Base-by-base conservation (phyloP, 64 coral and sea anemone genomes). In the Pachyseris speciosa region DNA sequence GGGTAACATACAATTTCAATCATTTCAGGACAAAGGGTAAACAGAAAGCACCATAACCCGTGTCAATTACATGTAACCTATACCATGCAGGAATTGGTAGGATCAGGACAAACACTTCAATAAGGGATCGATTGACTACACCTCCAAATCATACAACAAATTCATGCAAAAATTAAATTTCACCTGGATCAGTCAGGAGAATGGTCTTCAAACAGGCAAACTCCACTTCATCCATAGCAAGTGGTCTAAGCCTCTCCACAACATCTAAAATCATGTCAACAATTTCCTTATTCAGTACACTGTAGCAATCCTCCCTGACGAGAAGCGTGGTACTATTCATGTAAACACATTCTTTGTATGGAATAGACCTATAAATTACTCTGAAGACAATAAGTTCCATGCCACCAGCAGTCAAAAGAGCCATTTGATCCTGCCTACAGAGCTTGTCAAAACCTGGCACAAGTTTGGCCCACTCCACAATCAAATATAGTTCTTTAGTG, bases 181-280 rank as follows among this genome's bases (percentile, higher is more conserved):
- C 75, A 92, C 96, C 96, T 89, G 93, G 94, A 58, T 99, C 90
- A 45, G 86, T 77, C 34, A 99, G 80, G 4, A 99, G 86, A 37
- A 99, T 95, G 3, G 96, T 86, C 90, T 89, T 99, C 41, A 99
- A 77, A 55, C 93, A 99, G 20, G 96, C 94, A 99, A 92, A 98
- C 40, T 98, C 96, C 1, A 88, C 93, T 33, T 92, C 65, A 89
- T 98, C 96, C 43, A 98, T 84, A 22, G 69, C 61, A 7, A 98
- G 37, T 24, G 96, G 80, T 19, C 88, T 76, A 48, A 98, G 70
- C 36, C 96, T 83, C 28, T 91, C 88, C 32, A 92, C 89, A 33
- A 98, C 89, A 83, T 98, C 92, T 7, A 98, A 49, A 40, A 94
- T 94, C 71, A 81, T 91, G 73, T 98, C 96, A 2, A 98, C 96